A percentile compares a stretch with the other conserved stretches of the same genome.
phyloP scores from a whole-genome alignment of 2,888 invertebrate species.

The Auanema freiburgensis region DNA sequence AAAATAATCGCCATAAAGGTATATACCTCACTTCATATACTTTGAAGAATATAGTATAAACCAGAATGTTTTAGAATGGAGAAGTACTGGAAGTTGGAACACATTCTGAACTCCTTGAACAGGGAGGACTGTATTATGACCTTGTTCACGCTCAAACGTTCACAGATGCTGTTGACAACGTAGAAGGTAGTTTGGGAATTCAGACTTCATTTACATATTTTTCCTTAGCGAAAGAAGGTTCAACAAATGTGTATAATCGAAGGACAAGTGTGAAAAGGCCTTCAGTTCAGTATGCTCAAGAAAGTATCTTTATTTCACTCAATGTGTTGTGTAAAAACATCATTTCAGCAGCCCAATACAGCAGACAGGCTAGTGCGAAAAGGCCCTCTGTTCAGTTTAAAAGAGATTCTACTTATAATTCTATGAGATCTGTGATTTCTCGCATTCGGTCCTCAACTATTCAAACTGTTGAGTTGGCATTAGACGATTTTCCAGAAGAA shows the following conservation, averaged over 20 bases:
- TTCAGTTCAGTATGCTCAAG: no score
- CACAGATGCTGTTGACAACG: constrained; percentile 43
- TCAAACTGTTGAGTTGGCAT: constrained; percentile 8
- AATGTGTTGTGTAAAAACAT: no score
- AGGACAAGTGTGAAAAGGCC: no score
- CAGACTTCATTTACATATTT: no score
- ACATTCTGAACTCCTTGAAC: constrained; percentile 73
- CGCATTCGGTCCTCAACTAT: constrained; percentile 33
- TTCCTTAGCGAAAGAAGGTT: no score
- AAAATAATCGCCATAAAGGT: constrained; percentile 67
- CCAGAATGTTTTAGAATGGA: constrained; percentile 8
- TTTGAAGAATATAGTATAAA: background rate
- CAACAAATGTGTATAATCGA: no score
- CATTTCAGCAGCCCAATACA: no score
- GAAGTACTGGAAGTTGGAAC: constrained; percentile 75
- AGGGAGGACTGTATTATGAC: constrained; percentile 73
- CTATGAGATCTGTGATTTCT: no score
- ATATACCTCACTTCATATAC: background rate
- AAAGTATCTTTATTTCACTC: no score
- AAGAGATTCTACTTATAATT: no score
- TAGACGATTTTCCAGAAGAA: constrained; percentile 26
- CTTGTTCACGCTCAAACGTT: constrained; percentile 64
- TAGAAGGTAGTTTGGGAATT: constrained; percentile 2
- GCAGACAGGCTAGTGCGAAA: background rate
- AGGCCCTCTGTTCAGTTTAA: no score